Base-by-base conservation (phyloP, 2,888 invertebrate species). In the Coremacera marginata region DNA sequence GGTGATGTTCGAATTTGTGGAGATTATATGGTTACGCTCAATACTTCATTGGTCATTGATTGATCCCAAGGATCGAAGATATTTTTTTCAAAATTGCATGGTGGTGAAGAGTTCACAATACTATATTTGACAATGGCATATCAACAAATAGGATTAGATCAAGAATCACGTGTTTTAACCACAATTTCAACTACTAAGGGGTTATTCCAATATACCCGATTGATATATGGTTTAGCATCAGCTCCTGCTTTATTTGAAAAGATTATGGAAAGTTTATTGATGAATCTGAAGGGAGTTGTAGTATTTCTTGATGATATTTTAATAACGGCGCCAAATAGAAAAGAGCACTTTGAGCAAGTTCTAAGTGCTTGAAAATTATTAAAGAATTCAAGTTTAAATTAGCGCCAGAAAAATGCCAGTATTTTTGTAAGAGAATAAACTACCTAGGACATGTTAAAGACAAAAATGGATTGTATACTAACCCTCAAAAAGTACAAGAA, bases 221-320 rank as follows among this genome's bases (percentile, higher is more conserved):
- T 88, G 16, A 84, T 87, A 11, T 87, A 84, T 80, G 88, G 88
- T 1, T 84, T 85, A n/a, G n/a, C n/a, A n/a, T n/a, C n/a, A 67
- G 86, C 86, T 37, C 84, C 87, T 16, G 86, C 87, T 1, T 87
- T 88, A 80, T 88, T 87, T 80, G 86, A 88, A 74, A 80, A 81
- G 78, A 80, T 81, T 9, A 81, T 87, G 74, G 86, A 87, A 73
- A 81, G 83, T 31, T 75, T 86, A 34, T 79, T 87, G 25, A 77
- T 77, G 52, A 84, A 83, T 2, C 76, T 84, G 9, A 62, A 80
- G 2, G 79, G 78, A 11, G 79, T 78, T 8, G 75, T 80, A 0
- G 78, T 80, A 1, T 80, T 79, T 55, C 72, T 81, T 11, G 86
- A 87, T 74, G 87, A 88, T 72, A 82, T 84, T 37, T 76, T 27